A percentile compares a stretch with the other conserved stretches of the same genome.
Evolutionary conservation across 2,888 invertebrate genomes (phyloP).

Genomic region (Oxystoma pomonae): DNA sequence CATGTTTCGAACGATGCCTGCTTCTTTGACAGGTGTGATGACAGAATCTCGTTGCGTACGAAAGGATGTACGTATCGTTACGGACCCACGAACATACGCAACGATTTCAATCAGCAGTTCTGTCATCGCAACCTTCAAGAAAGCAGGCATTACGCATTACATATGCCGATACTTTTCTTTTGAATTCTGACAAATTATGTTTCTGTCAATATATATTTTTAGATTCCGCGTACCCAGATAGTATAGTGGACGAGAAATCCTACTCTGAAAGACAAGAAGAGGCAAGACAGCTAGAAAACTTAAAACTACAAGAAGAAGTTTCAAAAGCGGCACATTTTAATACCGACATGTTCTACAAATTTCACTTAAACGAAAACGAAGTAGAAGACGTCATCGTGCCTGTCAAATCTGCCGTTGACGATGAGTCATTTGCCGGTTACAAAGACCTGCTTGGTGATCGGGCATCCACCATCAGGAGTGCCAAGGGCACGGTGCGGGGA

Average conservation of each 20-base stretch:
- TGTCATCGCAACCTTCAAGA: too few relatives aligned
- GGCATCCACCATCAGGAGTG: constrained; percentile 80
- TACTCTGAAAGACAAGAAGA: constrained; percentile 61
- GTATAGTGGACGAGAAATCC: constrained; percentile 58
- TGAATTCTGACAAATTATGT: too few relatives aligned
- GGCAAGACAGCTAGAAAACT: constrained; percentile 38
- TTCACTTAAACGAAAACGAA: constrained; percentile 73
- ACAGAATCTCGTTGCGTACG: too few relatives aligned
- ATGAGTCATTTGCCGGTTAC: constrained; percentile 75
- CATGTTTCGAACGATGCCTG: too few relatives aligned
- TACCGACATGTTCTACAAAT: constrained; percentile 76
- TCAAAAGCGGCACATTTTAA: constrained; percentile 50
- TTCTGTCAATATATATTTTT: too few relatives aligned
- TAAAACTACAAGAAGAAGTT: constrained; percentile 26
- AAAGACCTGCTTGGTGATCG: constrained; percentile 65
- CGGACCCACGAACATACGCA: too few relatives aligned
- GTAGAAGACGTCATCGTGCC: constrained; percentile 48
- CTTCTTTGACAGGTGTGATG: too few relatives aligned
- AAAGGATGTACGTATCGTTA: too few relatives aligned
- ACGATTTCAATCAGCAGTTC: too few relatives aligned
- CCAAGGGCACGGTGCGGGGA: constrained; percentile 89
- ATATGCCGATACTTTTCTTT: too few relatives aligned
- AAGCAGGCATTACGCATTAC: too few relatives aligned
- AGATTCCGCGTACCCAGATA: not conserved
- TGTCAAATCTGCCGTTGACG: constrained; percentile 42